Conservation (phyloP, 2,888 invertebrate species). For the Julus scanicus region DNA sequence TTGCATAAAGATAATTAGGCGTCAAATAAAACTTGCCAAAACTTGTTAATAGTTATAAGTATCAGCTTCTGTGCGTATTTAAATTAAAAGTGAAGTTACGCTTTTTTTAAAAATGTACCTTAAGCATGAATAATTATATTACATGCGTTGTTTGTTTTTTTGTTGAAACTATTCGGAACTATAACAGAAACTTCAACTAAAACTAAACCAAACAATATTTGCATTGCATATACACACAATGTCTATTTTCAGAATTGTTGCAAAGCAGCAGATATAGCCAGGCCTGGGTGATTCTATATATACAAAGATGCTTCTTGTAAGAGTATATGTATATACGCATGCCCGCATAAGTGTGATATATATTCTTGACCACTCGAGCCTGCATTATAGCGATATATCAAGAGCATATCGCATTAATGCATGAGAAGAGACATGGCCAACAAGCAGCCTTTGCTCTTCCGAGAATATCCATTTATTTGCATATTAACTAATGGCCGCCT, state of each 20-base stretch:
- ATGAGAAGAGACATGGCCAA: constrained; percentile 38
- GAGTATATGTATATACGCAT: not conserved
- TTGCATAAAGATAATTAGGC: constrained; percentile 38
- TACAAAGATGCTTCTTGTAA: no score
- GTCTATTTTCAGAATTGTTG: no score
- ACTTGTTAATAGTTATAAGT: not conserved
- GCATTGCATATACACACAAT: no score
- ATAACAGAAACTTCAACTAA: no score
- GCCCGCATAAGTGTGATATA: not conserved
- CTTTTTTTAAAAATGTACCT: not conserved
- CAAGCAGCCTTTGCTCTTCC: not conserved
- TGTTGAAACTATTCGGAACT: no score
- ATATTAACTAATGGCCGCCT: constrained; percentile 40
- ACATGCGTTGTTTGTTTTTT: no score
- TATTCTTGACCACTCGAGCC: constrained; percentile 43
- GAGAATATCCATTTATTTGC: constrained; percentile 45
- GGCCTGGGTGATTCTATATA: no score
- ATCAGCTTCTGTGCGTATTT: not conserved
- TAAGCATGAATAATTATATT: no score
- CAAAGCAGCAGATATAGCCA: no score
- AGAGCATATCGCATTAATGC: constrained; percentile 25
- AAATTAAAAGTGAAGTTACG: not conserved
- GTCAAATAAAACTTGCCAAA: not conserved
- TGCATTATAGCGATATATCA: constrained; percentile 27
- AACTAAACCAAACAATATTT: no score